A percentile compares a stretch with the other conserved stretches of the same genome.
These are phyloP conservation scores for Meloidogyne chitwoodi DNA, from an alignment of 1,140 invertebrate species.

Conservation along the genomic window DNA sequence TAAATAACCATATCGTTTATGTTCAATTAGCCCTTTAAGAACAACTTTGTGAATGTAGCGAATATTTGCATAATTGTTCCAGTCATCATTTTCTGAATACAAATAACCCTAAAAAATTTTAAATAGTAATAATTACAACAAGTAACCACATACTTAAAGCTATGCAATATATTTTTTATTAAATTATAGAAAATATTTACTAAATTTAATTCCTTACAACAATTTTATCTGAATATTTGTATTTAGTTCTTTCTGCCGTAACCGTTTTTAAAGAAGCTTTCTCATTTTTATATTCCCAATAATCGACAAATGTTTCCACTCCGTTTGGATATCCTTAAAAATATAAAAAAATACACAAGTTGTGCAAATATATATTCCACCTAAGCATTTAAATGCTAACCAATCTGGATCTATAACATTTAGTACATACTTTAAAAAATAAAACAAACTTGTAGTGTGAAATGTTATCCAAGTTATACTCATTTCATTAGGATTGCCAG, in stretches of 20 bases:
- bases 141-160: too few species aligned
- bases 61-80: not conserved
- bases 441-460: not conserved
- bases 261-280: not conserved
- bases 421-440: too few species aligned
- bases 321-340: not conserved
- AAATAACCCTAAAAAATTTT: too few species aligned
- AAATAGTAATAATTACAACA: too few species aligned
- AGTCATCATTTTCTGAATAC: too few species aligned
- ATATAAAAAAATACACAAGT: not conserved
- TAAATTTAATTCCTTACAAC: not conserved
- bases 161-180: too few species aligned
- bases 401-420: too few species aligned
- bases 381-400: too few species aligned
- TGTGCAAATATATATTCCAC: not conserved
- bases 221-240: conserved; percentile 3
- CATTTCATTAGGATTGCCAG: conserved; percentile 5
- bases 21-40: not conserved
- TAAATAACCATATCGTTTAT: not conserved
- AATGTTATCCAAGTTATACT: conserved; percentile 9
- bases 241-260: not conserved
- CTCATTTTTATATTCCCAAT: not conserved
- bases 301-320: conserved; percentile 8
- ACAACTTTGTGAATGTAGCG: conserved; percentile 8
- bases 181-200: too few species aligned